These are phyloP conservation scores for Barnardius zonarius DNA, from an alignment of 2,113 vertebrate species.

Conservation along the genomic window DNA sequence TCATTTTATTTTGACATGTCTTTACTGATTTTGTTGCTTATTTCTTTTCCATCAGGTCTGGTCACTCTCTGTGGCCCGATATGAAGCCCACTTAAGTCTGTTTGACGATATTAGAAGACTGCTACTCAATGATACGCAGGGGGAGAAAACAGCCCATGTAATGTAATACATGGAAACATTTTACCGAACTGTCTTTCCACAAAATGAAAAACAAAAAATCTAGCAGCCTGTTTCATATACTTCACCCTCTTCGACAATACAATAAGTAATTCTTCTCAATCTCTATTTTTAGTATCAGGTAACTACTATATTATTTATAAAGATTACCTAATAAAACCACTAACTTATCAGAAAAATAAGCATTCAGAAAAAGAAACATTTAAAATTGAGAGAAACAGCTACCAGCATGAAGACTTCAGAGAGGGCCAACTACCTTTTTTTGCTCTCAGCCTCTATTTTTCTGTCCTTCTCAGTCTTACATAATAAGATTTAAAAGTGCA, in stretches of 20 bases:
- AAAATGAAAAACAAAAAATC: background rate
- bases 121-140: background rate
- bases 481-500: background rate
- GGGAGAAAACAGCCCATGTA: background rate
- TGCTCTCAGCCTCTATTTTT: background rate
- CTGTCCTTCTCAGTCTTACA: background rate
- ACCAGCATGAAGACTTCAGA: background rate
- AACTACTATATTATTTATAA: background rate
- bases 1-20: background rate
- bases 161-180: background rate
- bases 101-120: background rate
- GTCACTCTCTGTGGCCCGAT: background rate
- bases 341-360: background rate
- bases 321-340: background rate
- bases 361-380: background rate
- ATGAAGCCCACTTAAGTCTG: background rate
- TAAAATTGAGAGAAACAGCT: background rate
- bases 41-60: background rate
- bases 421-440: background rate
- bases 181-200: background rate
- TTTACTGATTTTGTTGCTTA: background rate
- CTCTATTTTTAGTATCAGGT: background rate
- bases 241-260: background rate
- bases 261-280: background rate
- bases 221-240: background rate